Percentiles rank a stretch among this genome's conserved stretches.
These are phyloP conservation scores for Perithous albicinctus DNA, from an alignment of 2,888 invertebrate genomes.

Conservation along the genomic window DNA sequence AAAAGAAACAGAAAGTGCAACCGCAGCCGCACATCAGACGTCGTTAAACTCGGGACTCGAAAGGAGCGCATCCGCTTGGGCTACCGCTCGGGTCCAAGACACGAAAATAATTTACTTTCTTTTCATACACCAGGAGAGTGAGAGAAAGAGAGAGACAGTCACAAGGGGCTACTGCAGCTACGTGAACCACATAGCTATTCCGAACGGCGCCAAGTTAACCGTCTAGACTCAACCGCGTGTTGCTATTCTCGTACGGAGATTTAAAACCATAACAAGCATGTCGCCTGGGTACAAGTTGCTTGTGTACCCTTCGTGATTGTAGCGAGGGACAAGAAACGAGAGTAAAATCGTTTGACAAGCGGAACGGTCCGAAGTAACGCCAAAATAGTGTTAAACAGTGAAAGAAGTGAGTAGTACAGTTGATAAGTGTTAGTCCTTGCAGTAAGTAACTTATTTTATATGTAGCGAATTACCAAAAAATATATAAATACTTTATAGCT, in stretches of 20 bases:
- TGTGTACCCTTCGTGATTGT: neutral
- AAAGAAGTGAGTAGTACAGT: neutral
- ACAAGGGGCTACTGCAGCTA: constrained; percentile 9
- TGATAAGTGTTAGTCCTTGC: neutral
- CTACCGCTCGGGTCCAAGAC: constrained; percentile 27
- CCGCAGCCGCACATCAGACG: constrained; percentile 27
- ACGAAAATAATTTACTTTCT: constrained; percentile 64
- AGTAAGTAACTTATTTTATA: too few relatives aligned
- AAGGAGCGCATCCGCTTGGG: constrained; percentile 26
- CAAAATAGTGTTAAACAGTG: neutral
- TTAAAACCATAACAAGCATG: constrained; percentile 76
- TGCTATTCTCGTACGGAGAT: constrained; percentile 76
- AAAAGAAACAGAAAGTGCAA: constrained; percentile 33
- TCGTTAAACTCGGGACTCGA: constrained; percentile 47
- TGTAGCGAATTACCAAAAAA: too few relatives aligned
- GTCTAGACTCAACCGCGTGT: constrained; percentile 77
- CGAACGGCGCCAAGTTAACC: constrained; percentile 75
- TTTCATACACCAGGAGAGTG: constrained; percentile 44
- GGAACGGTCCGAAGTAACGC: neutral
- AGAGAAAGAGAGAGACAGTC: constrained; percentile 12
- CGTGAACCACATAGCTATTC: constrained; percentile 75
- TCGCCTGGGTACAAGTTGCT: constrained; percentile 36
- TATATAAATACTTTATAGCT: too few relatives aligned
- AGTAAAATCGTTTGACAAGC: constrained; percentile 15
- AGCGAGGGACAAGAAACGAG: neutral